These are phyloP conservation scores for Macaca mulatta DNA, from an alignment of 2,113 vertebrate genomes.

Conservation along the genomic window DNA sequence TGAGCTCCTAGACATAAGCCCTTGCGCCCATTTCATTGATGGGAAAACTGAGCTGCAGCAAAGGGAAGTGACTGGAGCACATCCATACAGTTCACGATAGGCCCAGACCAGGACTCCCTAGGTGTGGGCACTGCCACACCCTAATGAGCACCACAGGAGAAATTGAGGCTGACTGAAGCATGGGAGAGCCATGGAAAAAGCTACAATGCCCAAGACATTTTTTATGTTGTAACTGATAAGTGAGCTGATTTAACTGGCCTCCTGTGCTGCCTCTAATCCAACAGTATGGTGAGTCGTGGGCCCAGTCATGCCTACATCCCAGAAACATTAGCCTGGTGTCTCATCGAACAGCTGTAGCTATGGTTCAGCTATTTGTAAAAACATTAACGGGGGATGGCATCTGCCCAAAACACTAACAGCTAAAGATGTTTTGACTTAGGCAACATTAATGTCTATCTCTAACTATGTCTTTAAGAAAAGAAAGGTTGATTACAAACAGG, in stretches of 20 bases:
- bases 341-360: not conserved
- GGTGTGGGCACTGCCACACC: not conserved
- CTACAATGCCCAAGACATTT: not conserved
- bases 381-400: not conserved
- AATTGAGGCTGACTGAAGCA: too few relatives aligned
- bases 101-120: not conserved
- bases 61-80: not conserved
- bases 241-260: not conserved
- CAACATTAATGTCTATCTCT: slow-evolving; percentile 30
- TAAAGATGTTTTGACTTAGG: not conserved
- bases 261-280: not conserved
- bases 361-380: not conserved
- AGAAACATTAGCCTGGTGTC: not conserved
- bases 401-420: not conserved
- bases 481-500: not conserved
- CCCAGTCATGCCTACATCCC: not conserved
- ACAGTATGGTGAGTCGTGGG: not conserved
- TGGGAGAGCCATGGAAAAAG: not conserved
- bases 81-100: not conserved
- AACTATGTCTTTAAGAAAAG: slow-evolving; percentile 54
- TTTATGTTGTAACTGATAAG: not conserved
- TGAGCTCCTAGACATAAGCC: not conserved
- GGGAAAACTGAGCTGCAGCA: not conserved
- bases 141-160: not conserved
- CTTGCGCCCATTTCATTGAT: not conserved